A percentile compares a stretch with the other conserved stretches of the same genome.
phyloP scores from a whole-genome alignment of 2,113 vertebrate species.

The Scophthalmus maximus region DNA sequence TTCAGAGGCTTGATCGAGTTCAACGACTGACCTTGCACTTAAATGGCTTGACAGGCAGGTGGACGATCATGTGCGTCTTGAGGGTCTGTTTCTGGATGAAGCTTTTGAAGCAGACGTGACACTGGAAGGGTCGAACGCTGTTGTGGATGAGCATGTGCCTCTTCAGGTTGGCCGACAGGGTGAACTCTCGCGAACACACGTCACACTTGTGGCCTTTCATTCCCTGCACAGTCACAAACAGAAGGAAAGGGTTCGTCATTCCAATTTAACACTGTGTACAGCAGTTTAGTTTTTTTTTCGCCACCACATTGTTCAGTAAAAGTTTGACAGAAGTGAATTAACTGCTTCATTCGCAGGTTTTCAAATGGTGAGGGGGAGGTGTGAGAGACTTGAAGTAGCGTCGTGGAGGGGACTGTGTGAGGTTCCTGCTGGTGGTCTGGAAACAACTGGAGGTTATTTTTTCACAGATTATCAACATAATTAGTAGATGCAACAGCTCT shows the following conservation, averaged over 20 bases:
- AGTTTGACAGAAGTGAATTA: neutral
- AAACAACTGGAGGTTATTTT: too few relatives aligned
- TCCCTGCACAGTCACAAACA: slow-evolving; percentile 80
- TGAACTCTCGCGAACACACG: slow-evolving; percentile 97
- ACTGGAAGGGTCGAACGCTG: slow-evolving; percentile 97
- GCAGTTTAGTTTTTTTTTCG: neutral
- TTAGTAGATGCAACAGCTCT: too few relatives aligned
- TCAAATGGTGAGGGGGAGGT: neutral
- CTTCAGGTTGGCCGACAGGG: slow-evolving; percentile 97
- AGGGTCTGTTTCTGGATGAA: slow-evolving; percentile 99
- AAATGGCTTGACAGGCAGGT: slow-evolving; percentile 96
- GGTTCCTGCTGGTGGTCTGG: neutral
- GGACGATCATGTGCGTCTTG: slow-evolving; percentile 99
- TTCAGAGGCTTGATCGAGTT: neutral
- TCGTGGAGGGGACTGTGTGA: neutral
- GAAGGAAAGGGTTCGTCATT: neutral
- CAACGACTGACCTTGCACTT: slow-evolving; percentile 90
- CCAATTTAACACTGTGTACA: neutral
- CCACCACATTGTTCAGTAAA: neutral
- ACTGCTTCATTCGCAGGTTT: neutral
- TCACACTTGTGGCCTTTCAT: slow-evolving; percentile 99
- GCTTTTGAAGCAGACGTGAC: slow-evolving; percentile 99
- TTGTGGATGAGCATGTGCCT: slow-evolving; percentile 98
- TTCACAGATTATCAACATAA: too few relatives aligned
- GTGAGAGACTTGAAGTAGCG: neutral